phyloP scores from a whole-genome alignment of 2,113 vertebrate genomes.

The Chloebia gouldiae region DNA sequence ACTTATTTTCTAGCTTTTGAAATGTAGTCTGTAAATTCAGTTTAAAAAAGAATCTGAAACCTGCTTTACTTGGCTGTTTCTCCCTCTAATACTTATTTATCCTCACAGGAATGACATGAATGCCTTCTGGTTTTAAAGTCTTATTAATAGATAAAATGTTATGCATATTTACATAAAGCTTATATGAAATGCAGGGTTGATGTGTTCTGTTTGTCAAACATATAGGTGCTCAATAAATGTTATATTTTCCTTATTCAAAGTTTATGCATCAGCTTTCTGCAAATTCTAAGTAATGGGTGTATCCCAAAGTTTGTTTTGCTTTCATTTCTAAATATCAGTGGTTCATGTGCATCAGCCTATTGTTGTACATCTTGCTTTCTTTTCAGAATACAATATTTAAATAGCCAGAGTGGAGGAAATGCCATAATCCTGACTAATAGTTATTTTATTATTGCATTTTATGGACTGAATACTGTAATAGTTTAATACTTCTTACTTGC shows the following conservation, averaged over 20 bases:
- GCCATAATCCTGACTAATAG: background rate
- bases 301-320: background rate
- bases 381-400: background rate
- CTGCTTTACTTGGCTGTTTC: background rate
- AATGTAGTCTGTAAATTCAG: background rate
- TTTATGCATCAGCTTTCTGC: background rate
- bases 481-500: background rate
- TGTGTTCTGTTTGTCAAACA: background rate
- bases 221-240: background rate
- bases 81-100: background rate
- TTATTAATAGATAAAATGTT: background rate
- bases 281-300: background rate
- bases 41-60: background rate
- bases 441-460: background rate
- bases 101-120: background rate
- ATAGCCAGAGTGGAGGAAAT: background rate
- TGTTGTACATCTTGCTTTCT: background rate
- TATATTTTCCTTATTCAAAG: background rate
- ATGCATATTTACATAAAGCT: background rate
- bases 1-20: background rate
- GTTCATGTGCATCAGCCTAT: background rate
- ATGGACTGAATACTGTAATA: background rate
- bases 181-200: background rate
- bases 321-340: background rate
- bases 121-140: background rate